These are phyloP conservation scores for Connochaetes taurinus DNA, from an alignment of 2,113 vertebrate genomes.

Conservation along the genomic window DNA sequence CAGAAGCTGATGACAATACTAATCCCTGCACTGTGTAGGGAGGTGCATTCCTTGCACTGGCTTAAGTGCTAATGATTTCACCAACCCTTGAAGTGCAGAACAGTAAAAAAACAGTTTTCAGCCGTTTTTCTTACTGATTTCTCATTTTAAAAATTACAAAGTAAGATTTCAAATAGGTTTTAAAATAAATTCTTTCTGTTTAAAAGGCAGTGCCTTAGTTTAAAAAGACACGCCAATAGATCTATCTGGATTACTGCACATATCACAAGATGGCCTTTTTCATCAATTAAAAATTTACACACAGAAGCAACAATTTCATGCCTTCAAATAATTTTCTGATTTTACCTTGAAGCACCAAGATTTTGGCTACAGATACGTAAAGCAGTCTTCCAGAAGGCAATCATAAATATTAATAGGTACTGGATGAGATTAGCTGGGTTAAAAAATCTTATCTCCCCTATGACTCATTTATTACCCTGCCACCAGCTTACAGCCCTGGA, in stretches of 20 bases:
- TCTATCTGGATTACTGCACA: slow-evolving; percentile 17
- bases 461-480: background rate
- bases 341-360: slow-evolving; percentile 26
- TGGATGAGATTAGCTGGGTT: background rate
- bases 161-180: slow-evolving; percentile 34
- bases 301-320: background rate
- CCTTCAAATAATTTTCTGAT: slow-evolving; percentile 23
- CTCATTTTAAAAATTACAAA: slow-evolving; percentile 42
- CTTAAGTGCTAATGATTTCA: slow-evolving; percentile 67
- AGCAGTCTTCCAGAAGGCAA: background rate
- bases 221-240: slow-evolving; percentile 26
- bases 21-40: slow-evolving; percentile 59
- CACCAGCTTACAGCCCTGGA: background rate
- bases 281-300: slow-evolving; percentile 33
- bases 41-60: slow-evolving; percentile 62
- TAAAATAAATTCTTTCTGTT: slow-evolving; percentile 36
- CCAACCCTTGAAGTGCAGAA: slow-evolving; percentile 67
- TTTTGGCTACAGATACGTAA: background rate
- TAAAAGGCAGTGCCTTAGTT: slow-evolving; percentile 41
- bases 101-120: slow-evolving; percentile 66
- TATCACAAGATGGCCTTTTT: slow-evolving; percentile 33
- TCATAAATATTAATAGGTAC: background rate
- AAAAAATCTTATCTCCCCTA: background rate
- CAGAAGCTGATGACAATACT: slow-evolving; percentile 53
- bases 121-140: slow-evolving; percentile 61